phyloP scores from a whole-genome alignment of 2,797 vertebrate genomes.

The Molossus alvarezi region DNA sequence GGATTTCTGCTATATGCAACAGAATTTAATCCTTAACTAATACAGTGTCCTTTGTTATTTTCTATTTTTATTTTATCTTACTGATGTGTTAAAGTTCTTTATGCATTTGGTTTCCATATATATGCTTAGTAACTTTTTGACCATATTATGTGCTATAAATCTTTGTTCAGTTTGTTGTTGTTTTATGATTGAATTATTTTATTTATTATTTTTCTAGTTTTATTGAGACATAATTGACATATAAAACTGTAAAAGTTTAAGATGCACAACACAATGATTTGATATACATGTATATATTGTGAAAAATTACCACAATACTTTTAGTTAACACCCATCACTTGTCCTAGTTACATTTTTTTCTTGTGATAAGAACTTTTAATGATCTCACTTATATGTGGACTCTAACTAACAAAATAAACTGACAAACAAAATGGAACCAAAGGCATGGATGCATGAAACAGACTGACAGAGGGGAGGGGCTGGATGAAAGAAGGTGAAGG shows the following conservation, averaged over 20 bases:
- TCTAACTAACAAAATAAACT: neutral
- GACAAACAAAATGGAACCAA: neutral
- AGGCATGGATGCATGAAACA: neutral
- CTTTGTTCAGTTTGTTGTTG: neutral
- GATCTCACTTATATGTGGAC: neutral
- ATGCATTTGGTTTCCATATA: neutral
- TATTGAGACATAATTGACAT: neutral
- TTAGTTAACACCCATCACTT: neutral
- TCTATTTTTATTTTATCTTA: neutral
- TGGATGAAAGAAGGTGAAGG: neutral
- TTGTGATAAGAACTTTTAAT: neutral
- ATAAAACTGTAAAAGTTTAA: neutral
- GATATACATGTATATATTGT: too few species aligned
- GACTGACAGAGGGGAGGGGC: neutral
- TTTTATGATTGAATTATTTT: neutral
- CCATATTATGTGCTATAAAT: neutral
- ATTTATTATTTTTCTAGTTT: neutral
- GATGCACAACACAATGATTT: neutral
- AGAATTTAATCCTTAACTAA: slow-evolving; percentile 27
- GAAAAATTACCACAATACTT: neutral
- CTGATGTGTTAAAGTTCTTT: neutral
- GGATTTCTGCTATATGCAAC: neutral
- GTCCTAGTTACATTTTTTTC: neutral
- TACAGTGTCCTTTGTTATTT: neutral
- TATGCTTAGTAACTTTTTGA: neutral